Evolutionary conservation across 2,888 invertebrate species (phyloP), one percentile per base, ranked within the genome.

Genomic region (Eucera pruinosa): DNA sequence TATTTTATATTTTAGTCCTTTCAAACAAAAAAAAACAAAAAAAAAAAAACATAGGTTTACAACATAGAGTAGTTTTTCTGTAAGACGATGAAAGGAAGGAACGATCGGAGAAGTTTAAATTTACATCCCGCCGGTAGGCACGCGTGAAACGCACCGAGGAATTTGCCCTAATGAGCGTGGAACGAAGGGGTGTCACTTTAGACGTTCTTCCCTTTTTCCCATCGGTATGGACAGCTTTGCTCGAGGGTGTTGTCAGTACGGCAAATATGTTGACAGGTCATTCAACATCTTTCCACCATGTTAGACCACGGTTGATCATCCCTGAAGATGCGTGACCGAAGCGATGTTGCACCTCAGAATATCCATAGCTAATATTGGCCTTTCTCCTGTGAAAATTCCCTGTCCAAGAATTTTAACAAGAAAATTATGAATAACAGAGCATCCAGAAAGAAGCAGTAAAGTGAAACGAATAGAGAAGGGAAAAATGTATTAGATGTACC

Each of bases 251-350:
- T 84, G 86, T 87, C 89, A 86, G 80, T 85, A 81, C 80, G 81
- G 84, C 85, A 87, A 89, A 89, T 89, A 89, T 85, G 89, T 87
- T 88, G 89, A 89, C 89, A 88, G 88, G 86, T 83, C 85, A 86
- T 89, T 88, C 88, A 86, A 86, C 82, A 85, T 87, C 81, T 75
- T 80, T 68, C 80, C 57, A 47, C 45, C 50, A n/a, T n/a, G 62
- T 60, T 69, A 52, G 74, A 41, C 52, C 45, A 39, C 58, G 43
- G 25, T 60, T 60, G 45, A 30, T 39, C 18, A 48, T 50, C 64
- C 71, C 43, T 43, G 76, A 81, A 74, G 70, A 82, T 80, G 82
- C 85, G 81, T 87, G 84, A 83, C 87, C 64, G 73, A 82, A 80
- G 75, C 65, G 85, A 81, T 81, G 81, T 78, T 79, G 76, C 78